Conservation (phyloP, 2,888 invertebrate species). For the Polyommatus iphigenia region DNA sequence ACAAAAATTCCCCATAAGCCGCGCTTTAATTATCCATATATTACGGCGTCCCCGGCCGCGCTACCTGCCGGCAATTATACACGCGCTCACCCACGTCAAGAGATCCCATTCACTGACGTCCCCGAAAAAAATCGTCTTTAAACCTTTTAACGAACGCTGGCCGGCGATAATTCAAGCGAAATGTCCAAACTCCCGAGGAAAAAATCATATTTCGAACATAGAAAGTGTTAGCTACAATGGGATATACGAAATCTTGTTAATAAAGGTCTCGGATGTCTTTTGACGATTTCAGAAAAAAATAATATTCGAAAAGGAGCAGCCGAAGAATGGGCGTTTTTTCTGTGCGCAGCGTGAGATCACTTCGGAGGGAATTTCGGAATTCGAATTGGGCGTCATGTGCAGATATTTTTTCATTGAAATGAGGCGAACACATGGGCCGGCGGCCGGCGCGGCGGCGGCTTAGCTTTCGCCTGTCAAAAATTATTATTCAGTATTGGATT, state of each 20-base stretch:
- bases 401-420: constrained; percentile 52
- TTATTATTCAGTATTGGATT: constrained; percentile 57
- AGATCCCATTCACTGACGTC: constrained; percentile 67
- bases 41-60: constrained; percentile 69
- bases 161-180: constrained; percentile 79
- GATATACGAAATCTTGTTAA: constrained; percentile 79
- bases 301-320: constrained; percentile 62
- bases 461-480: constrained; percentile 53
- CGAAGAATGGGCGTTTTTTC: constrained; percentile 57
- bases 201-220: constrained; percentile 69
- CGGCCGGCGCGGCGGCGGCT: constrained; percentile 50
- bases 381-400: constrained; percentile 74
- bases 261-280: constrained; percentile 60
- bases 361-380: constrained; percentile 69
- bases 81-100: constrained; percentile 79
- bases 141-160: constrained; percentile 76
- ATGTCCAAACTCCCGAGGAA: constrained; percentile 74
- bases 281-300: constrained; percentile 57
- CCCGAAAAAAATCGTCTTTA: constrained; percentile 68
- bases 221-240: constrained; percentile 80
- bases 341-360: constrained; percentile 75
- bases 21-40: constrained; percentile 79
- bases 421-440: constrained; percentile 53
- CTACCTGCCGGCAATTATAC: constrained; percentile 79
- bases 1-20: constrained; percentile 79